Evolutionary conservation across 2,888 invertebrate species (phyloP).

Genomic region (Ametastegia equiseti): DNA sequence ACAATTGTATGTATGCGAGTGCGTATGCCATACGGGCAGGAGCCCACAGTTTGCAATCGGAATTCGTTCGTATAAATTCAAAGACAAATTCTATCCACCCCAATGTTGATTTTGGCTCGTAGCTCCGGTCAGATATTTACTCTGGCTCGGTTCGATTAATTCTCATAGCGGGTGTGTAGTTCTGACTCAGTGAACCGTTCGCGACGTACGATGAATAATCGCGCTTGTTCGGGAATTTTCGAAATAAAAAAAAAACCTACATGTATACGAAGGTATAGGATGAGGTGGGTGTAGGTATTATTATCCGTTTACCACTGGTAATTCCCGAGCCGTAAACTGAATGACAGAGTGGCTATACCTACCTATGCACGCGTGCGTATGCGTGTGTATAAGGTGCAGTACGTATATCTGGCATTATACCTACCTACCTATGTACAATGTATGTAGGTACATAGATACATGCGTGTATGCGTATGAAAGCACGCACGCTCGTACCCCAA

Average conservation of each 20-base stretch:
- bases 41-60: not conserved
- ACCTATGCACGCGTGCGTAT: too few relatives aligned
- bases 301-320: not conserved
- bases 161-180: not conserved
- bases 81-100: conserved; percentile 20
- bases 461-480: too few relatives aligned
- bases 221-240: too few relatives aligned
- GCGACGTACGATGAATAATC: not conserved
- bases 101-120: conserved; percentile 15
- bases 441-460: not conserved
- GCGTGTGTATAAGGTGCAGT: too few relatives aligned
- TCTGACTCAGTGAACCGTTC: not conserved
- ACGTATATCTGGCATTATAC: too few relatives aligned
- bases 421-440: too few relatives aligned
- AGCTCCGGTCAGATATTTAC: conserved; percentile 20
- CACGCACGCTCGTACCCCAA: too few relatives aligned
- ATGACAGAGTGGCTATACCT: too few relatives aligned
- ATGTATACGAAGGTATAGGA: not conserved
- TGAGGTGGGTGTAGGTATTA: not conserved
- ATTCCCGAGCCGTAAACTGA: not conserved
- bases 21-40: not conserved
- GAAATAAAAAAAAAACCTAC: too few relatives aligned
- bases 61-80: conserved; percentile 19
- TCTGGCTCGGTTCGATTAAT: not conserved
- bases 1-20: not conserved